Conservation (phyloP, 2,797 vertebrate genomes). For the Acanthurus lineatus region DNA sequence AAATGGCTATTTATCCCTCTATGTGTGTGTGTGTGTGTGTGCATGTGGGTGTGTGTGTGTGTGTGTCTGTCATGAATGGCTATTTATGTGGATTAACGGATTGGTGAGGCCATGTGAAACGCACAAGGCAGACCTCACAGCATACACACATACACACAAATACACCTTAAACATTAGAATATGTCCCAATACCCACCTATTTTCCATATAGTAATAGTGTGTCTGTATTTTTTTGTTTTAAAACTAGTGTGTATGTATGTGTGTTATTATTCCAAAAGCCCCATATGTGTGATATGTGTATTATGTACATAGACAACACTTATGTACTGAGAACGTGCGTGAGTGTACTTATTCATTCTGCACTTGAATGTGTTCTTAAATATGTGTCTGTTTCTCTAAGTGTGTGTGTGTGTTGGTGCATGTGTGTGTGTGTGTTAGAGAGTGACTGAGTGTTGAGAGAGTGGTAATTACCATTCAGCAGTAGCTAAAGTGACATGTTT, state of each 20-base stretch:
- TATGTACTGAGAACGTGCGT: slow-evolving; percentile 37
- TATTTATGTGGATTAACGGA: slow-evolving; percentile 96
- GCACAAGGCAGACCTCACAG: slow-evolving; percentile 88
- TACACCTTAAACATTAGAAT: slow-evolving; percentile 33
- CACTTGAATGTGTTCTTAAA: slow-evolving; percentile 50
- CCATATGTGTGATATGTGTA: slow-evolving; percentile 20
- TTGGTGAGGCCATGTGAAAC: slow-evolving; percentile 93
- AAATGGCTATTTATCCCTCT: slow-evolving; percentile 83
- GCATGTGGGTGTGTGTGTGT: slow-evolving; percentile 44
- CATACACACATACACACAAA: slow-evolving; percentile 50
- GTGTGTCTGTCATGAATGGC: slow-evolving; percentile 89
- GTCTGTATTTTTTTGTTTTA: neutral
- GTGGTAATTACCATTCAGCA: slow-evolving; percentile 98
- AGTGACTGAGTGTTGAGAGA: slow-evolving; percentile 81
- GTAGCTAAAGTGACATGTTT: slow-evolving; percentile 99
- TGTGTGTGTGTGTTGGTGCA: slow-evolving; percentile 38
- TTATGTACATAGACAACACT: slow-evolving; percentile 46
- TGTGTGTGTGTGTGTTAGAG: slow-evolving; percentile 48
- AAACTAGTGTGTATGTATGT: slow-evolving; percentile 15
- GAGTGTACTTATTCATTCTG: slow-evolving; percentile 62
- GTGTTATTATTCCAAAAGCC: neutral
- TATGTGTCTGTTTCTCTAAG: neutral
- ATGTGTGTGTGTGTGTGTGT: slow-evolving; percentile 26
- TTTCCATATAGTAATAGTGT: slow-evolving; percentile 11
- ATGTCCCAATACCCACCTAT: slow-evolving; percentile 16